phyloP scores from a whole-genome alignment of 2,797 vertebrate genomes.

The Tokudaia tokunoshimensis region DNA sequence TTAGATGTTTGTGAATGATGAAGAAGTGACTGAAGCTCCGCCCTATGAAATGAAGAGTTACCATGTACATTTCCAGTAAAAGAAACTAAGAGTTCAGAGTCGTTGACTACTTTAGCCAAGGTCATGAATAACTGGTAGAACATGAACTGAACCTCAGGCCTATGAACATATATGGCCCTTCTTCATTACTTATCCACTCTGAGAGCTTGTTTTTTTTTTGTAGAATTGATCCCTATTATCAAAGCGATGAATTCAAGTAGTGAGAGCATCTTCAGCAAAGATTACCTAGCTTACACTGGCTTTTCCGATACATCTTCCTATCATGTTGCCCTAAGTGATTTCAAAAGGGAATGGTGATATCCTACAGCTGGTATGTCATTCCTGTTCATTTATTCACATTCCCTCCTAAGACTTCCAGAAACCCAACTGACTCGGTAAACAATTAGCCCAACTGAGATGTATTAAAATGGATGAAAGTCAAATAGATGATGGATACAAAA shows the following conservation, averaged over 20 bases:
- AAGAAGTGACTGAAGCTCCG: not conserved
- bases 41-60: not conserved
- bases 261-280: not conserved
- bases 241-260: not conserved
- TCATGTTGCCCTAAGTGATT: slow-evolving; percentile 16
- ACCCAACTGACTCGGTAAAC: not conserved
- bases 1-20: not conserved
- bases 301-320: not conserved
- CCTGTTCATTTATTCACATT: not conserved
- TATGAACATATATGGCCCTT: not conserved
- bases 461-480: slow-evolving; percentile 47
- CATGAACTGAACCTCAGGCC: not conserved
- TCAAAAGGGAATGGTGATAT: fast-evolving
- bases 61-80: not conserved
- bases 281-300: not conserved
- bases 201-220: not conserved
- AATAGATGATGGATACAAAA: not conserved
- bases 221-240: not conserved
- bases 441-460: not conserved
- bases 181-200: not conserved
- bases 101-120: not conserved
- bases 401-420: not conserved
- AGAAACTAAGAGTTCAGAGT: not conserved
- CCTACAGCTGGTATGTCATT: not conserved
- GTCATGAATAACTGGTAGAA: not conserved